Evolutionary conservation across 2,113 vertebrate species (phyloP), one percentile per base, ranked within the genome.

Genomic region (Rhea pennata): DNA sequence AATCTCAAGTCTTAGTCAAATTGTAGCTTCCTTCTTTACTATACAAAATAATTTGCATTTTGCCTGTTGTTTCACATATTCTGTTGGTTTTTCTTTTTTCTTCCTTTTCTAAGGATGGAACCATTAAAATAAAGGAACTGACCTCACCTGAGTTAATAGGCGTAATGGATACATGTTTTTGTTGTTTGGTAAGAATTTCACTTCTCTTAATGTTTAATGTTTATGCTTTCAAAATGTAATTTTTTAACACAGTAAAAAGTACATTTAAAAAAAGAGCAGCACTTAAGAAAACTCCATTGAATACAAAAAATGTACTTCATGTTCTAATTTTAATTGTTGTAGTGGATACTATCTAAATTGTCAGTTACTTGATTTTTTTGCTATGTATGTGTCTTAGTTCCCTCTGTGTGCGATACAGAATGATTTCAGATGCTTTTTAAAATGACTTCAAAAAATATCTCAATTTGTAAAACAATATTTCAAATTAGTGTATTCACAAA

Each of bases 91-190:
- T 33, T 70, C 53, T 95, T 86, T 58, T 79, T 75, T 31, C 29
- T 93, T 95, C 82, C 17, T 73, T 64, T 81, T 85, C 71, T 53
- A 97, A 99, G 99, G 99, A 99, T 97, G 98, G 98, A 67, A 99
- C 98, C 62, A 99, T 99, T 97, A 98, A 99, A 98, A 99, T 99
- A 96, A 99, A 99, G 97, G 99, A 99, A 87, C 98, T 99, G 56
- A 99, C 98, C 90, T 98, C 99, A 73, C 99, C 99, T 64, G 99
- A 99, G 94, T 98, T 99, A 39, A 98, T 99, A 78, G 99, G 99
- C 29, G 99, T 99, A 97, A 99, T 99, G 97, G 99, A 99, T 97
- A 99, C 99, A 0, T 99, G 99, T 97, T 99, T 99, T 97, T 99
- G 99, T 97, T 99, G 99, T 97, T 98, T 99, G 99, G 99, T 99